Base-by-base conservation (phyloP, 2,113 vertebrate species). In the Sinocyclocheilus maitianheensis region DNA sequence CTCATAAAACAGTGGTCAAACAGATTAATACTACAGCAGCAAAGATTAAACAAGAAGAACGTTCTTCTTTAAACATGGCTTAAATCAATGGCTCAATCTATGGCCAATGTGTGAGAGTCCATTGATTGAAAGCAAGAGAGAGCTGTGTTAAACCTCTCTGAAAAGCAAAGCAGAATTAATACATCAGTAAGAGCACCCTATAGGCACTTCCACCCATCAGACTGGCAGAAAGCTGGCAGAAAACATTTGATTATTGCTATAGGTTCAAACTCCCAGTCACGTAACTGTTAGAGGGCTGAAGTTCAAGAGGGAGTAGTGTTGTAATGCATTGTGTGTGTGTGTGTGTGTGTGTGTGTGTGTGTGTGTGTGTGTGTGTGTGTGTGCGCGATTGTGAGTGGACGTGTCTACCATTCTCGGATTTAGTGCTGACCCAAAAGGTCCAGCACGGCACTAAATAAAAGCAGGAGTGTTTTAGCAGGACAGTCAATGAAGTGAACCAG, bases 71-170 rank as follows among this genome's bases (percentile, higher is more conserved):
- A 79, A 51, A 82, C 43, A 43, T 16, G 6, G 53, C 22, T 80
- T 77, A 77, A 83, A 85, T 72, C 78, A 88, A 77, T 55, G 37
- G 76, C 63, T 85, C 62, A 79, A 79, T 78, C 77, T 51, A 69
- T 37, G 3, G 74, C 62, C 76, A 37, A 22, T 3, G 46, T 40
- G 46, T 78, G 81, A 34, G 63, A 51, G 63, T 71, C 26, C 62
- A 85, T 43, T 22, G 76, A 71, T 79, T 55, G 12, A 62, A 62
- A 62, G 2, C 20, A 62, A 85, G 48, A 18, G 48, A 62, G 34
- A 40, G 43, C 40, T 40, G 40, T 48, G 83, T 77, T 77, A 43
- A 84, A 51, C 83, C 74, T 26, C 43, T 67, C 40, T 67, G 9
- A 75, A 75, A 74, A 26, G 34, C 7, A 67, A n/a, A 22, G 13